Evolutionary conservation across 2,888 invertebrate species (phyloP), one percentile per base, ranked within the genome.

Genomic region (Leptinotarsa tumamoca): DNA sequence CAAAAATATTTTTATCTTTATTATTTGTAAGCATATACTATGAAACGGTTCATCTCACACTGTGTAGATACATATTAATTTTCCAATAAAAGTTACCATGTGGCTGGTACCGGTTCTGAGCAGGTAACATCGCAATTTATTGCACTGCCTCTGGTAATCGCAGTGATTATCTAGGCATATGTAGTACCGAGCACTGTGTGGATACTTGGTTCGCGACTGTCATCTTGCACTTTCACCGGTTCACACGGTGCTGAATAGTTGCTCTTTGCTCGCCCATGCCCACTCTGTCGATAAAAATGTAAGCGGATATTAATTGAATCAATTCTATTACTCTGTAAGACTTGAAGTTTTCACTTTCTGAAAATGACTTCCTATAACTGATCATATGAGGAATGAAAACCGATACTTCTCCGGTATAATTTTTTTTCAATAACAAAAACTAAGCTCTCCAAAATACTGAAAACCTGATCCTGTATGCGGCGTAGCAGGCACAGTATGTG

Each of bases 221-320:
- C 85, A 85, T 85, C 84, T 85, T 82, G 82, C 84, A 86, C 86
- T 86, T 86, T 86, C 86, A 85, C 86, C 83, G 78, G 85, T 86
- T 86, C 86, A 85, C 85, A 86, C 86, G 86, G 82, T 85, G 80
- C 76, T 79, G 77, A 79, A 80, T 79, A 73, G 79, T 76, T 76
- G 51, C 51, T 27, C 71, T 75, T 80, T 75, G 80, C 79, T 80
- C 78, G 77, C 75, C 80, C 79, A 80, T 79, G 80, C 79, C 79
- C 78, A 80, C 71, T 68, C 56, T 70, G 56, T 49, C 58, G 58
- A n/a, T 58, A 56, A 70, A 70, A 33, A 63, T 63, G 17, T 17
- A n/a, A 33, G 17, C 43, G 43, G 17, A 33, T 63, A 17, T 14
- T 27, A 14, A 63, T 63, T 33, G 17, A 17, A 33, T n/a, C 18